Conservation (phyloP, 2,888 invertebrate species). For the Folsomia manolachei region DNA sequence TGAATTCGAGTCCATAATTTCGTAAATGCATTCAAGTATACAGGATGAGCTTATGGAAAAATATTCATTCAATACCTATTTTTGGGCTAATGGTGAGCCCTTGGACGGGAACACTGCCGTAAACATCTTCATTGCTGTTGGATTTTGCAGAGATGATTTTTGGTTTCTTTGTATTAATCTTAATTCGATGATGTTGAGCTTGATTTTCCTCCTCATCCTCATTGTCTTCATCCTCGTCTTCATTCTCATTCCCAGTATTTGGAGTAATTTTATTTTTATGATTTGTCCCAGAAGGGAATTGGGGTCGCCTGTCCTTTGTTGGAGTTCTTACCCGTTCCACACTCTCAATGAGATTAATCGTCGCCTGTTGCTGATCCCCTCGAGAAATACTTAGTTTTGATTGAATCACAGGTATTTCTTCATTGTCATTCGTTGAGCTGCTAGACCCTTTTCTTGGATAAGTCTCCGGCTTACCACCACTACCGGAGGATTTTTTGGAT, state of each 20-base stretch:
- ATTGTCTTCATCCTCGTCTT: constrained; percentile 16
- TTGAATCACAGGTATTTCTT: constrained; percentile 42
- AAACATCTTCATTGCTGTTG: constrained; percentile 49
- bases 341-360: constrained; percentile 35
- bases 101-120: constrained; percentile 47
- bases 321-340: constrained; percentile 30
- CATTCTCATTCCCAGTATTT: not conserved
- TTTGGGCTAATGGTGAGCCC: constrained; percentile 42
- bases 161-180: constrained; percentile 10
- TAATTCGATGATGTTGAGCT: constrained; percentile 7
- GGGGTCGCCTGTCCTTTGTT: constrained; percentile 10
- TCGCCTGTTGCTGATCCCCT: constrained; percentile 35
- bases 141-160: not conserved
- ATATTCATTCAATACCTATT: constrained; percentile 36
- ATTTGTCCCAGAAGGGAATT: not conserved
- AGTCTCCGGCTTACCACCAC: constrained; percentile 7
- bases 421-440: constrained; percentile 19
- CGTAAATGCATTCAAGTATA: too few relatives aligned
- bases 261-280: constrained; percentile 3
- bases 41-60: too few relatives aligned
- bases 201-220: constrained; percentile 7
- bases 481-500: constrained; percentile 12
- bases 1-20: not conserved
- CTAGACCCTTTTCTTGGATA: constrained; percentile 5
- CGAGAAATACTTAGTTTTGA: constrained; percentile 48